These are phyloP conservation scores for Orthosia incerta DNA, from an alignment of 2,888 invertebrate genomes.

Conservation along the genomic window DNA sequence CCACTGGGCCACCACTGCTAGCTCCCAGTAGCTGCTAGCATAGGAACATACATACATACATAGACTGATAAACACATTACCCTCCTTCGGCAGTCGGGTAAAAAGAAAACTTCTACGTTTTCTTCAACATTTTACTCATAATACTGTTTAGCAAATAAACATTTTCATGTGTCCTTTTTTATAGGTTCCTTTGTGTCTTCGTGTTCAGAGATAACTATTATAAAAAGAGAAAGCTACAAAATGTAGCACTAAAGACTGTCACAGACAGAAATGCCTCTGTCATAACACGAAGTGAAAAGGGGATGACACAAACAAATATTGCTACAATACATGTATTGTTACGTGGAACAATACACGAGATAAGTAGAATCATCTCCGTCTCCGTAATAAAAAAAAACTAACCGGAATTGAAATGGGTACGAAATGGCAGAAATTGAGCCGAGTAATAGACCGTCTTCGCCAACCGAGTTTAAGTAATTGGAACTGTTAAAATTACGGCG, in stretches of 20 bases:
- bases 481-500: slow-evolving; percentile 36
- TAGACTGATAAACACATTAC: too few species aligned
- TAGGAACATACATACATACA: too few species aligned
- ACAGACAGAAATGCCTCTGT: slow-evolving; percentile 33
- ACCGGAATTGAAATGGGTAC: slow-evolving; percentile 42
- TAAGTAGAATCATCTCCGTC: slow-evolving; percentile 31
- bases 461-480: slow-evolving; percentile 31
- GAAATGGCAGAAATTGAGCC: slow-evolving; percentile 44
- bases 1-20: too few species aligned
- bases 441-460: slow-evolving; percentile 35
- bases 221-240: slow-evolving; percentile 36
- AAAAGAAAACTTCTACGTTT: neutral
- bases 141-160: neutral
- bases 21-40: too few species aligned
- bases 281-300: slow-evolving; percentile 40
- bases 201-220: slow-evolving; percentile 24
- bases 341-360: slow-evolving; percentile 35
- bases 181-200: slow-evolving; percentile 25
- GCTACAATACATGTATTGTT: slow-evolving; percentile 31
- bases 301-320: slow-evolving; percentile 50
- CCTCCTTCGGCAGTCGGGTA: too few species aligned
- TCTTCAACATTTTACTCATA: slow-evolving; percentile 11
- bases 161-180: slow-evolving; percentile 9
- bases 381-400: slow-evolving; percentile 32
- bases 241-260: slow-evolving; percentile 39